phyloP scores from a whole-genome alignment of 2,797 vertebrate genomes.

The Falco berigora region DNA sequence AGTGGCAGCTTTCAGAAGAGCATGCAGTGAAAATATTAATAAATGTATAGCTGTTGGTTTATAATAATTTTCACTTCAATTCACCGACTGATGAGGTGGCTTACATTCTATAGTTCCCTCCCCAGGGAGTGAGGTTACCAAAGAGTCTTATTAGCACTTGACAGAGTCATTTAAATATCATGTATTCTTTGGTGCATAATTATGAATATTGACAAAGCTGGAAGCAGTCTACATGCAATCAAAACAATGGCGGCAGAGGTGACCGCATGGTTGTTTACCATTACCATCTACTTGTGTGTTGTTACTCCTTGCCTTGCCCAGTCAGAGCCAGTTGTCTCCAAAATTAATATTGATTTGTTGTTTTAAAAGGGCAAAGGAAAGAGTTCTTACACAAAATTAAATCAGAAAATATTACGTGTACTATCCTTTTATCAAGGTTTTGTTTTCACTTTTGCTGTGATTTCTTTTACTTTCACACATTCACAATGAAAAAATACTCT shows the following conservation, averaged over 20 bases:
- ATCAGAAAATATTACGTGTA: constrained; percentile 68
- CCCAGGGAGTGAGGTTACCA: constrained; percentile 35
- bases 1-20: constrained; percentile 22
- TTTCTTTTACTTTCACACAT: constrained; percentile 63
- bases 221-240: constrained; percentile 80
- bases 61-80: constrained; percentile 28
- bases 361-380: constrained; percentile 76
- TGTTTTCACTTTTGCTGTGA: constrained; percentile 74
- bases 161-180: constrained; percentile 58
- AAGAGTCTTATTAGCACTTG: constrained; percentile 59
- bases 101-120: constrained; percentile 6
- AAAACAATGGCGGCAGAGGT: constrained; percentile 93
- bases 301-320: constrained; percentile 78
- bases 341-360: background rate
- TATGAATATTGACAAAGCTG: constrained; percentile 76
- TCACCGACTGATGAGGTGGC: constrained; percentile 11
- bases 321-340: constrained; percentile 20
- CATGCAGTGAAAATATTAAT: constrained; percentile 37
- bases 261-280: constrained; percentile 83
- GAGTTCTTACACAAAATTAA: constrained; percentile 68
- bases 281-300: constrained; percentile 76
- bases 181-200: constrained; percentile 53
- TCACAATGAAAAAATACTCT: background rate
- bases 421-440: constrained; percentile 63
- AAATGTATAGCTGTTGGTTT: constrained; percentile 28